A percentile compares a stretch with the other conserved stretches of the same genome.
phyloP scores from a whole-genome alignment of 2,113 vertebrate species.

The Grantiella picta region DNA sequence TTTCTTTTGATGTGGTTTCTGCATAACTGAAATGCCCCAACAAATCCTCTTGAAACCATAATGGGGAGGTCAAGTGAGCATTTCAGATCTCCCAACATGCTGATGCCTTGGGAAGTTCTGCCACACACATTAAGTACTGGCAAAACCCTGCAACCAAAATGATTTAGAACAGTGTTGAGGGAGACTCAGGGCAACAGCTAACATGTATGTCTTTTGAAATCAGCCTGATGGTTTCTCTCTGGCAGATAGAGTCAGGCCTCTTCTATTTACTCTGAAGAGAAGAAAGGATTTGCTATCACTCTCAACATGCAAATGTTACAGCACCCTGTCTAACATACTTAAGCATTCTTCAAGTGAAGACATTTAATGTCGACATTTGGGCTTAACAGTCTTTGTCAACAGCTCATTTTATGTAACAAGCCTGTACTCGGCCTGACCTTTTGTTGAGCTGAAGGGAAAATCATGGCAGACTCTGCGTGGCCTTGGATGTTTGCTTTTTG shows the following conservation, averaged over 20 bases:
- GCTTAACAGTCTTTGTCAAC: not conserved
- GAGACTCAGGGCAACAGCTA: not conserved
- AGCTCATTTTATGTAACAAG: not conserved
- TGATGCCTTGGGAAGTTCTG: not conserved
- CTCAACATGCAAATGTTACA: not conserved
- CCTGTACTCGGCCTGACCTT: not conserved
- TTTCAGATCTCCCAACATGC: not conserved
- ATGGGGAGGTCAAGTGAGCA: not conserved
- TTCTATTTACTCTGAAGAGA: not conserved
- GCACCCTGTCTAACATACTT: not conserved
- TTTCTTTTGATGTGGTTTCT: not conserved
- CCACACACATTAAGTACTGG: not conserved
- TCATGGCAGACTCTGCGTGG: accelerated
- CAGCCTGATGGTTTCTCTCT: not conserved
- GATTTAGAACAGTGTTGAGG: not conserved
- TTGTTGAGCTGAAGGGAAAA: not conserved
- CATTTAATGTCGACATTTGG: not conserved
- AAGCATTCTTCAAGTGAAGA: not conserved
- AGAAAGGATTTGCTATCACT: not conserved
- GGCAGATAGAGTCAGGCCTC: not conserved
- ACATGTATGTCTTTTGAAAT: not conserved
- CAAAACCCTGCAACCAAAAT: not conserved
- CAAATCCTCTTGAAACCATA: not conserved
- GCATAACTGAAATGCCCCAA: not conserved
- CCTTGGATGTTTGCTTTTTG: not conserved